Percentiles rank a stretch among this genome's conserved stretches.
These are phyloP conservation scores for Carabus problematicus DNA, from an alignment of 2,888 invertebrate species.

Conservation along the genomic window DNA sequence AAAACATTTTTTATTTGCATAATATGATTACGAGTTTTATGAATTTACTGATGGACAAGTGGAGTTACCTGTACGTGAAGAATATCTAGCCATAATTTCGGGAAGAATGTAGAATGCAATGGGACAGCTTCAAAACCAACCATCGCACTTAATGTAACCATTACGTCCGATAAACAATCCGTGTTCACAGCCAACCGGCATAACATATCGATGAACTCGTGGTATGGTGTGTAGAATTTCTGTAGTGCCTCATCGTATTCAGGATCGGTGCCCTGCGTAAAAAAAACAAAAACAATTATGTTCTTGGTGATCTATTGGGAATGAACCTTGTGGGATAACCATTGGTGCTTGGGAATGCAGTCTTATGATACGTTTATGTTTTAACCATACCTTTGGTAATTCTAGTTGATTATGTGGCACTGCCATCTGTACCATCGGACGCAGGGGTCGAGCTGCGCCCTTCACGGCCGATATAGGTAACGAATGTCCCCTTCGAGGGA, in stretches of 20 bases:
- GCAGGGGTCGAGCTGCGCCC: constrained; percentile 74
- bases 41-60: too few relatives aligned
- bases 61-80: constrained; percentile 77
- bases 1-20: too few relatives aligned
- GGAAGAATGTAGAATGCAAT: constrained; percentile 86
- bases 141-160: constrained; percentile 86
- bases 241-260: constrained; percentile 78
- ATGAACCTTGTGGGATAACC: not conserved
- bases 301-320: not conserved
- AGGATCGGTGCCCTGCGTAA: constrained; percentile 72
- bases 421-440: constrained; percentile 86
- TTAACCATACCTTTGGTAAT: constrained; percentile 64
- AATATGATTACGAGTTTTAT: too few relatives aligned
- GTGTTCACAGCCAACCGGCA: constrained; percentile 89
- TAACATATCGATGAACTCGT: constrained; percentile 85
- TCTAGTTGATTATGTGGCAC: constrained; percentile 79
- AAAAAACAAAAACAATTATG: constrained; percentile 33
- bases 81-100: constrained; percentile 91
- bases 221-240: constrained; percentile 86
- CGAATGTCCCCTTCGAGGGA: constrained; percentile 73
- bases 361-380: too few relatives aligned
- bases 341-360: too few relatives aligned
- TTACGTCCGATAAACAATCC: constrained; percentile 83
- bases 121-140: constrained; percentile 92
- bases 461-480: constrained; percentile 64